phyloP scores from a whole-genome alignment of 2,797 vertebrate genomes.

The Tragelaphus eurycerus region DNA sequence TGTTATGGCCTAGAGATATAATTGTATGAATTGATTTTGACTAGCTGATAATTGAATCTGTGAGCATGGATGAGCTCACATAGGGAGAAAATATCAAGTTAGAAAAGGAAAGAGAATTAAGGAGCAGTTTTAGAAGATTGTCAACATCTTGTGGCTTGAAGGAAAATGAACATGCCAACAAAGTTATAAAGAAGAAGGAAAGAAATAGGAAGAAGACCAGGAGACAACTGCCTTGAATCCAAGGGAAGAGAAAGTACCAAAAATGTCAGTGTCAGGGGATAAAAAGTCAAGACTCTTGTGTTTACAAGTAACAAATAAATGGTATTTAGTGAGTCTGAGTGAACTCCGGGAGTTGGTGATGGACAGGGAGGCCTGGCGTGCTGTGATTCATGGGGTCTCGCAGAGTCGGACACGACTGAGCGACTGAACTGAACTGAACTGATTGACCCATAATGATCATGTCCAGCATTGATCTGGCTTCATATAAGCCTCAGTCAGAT shows the following conservation, averaged over 20 bases:
- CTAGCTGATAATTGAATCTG: constrained; percentile 36
- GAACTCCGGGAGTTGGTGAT: too few relatives aligned
- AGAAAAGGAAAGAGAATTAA: background rate
- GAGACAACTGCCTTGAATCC: background rate
- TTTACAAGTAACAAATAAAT: background rate
- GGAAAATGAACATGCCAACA: background rate
- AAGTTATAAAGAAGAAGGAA: background rate
- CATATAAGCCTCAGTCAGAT: background rate
- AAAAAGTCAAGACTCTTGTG: background rate
- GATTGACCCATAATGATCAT: background rate
- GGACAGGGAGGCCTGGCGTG: too few relatives aligned
- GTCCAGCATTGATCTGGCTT: background rate
- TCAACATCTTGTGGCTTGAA: background rate
- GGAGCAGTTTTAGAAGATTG: background rate
- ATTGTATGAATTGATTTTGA: constrained; percentile 32
- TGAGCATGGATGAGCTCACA: constrained; percentile 17
- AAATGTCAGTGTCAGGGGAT: background rate
- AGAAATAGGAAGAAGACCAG: background rate
- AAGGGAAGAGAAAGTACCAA: background rate
- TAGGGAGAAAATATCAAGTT: background rate
- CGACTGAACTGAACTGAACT: too few relatives aligned
- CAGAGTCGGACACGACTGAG: too few relatives aligned
- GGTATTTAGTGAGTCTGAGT: background rate
- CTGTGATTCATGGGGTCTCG: too few relatives aligned
- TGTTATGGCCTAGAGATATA: constrained; percentile 23